Conservation (phyloP, 2,888 invertebrate genomes). For the Papilio protenor region DNA sequence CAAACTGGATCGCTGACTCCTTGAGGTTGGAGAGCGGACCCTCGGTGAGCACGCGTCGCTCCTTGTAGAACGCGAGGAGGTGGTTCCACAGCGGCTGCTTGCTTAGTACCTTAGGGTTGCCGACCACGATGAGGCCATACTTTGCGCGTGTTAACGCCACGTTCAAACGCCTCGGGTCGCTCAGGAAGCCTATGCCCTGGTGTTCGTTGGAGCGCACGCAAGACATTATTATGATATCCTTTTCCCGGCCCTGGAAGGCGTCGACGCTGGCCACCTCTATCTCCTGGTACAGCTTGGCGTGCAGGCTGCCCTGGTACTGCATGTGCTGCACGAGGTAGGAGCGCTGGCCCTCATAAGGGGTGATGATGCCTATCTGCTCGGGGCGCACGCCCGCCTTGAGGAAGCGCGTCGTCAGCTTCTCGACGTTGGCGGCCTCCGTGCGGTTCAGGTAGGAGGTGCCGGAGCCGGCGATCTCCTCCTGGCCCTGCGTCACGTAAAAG, state of each 20-base stretch:
- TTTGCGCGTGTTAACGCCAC: constrained; percentile 99
- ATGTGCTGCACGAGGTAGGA: constrained; percentile 99
- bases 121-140: constrained; percentile 98
- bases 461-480: constrained; percentile 99
- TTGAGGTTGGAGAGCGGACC: constrained; percentile 98
- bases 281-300: constrained; percentile 98
- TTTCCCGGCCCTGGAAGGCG: constrained; percentile 99
- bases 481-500: constrained; percentile 98
- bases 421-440: constrained; percentile 99
- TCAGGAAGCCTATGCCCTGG: constrained; percentile 99
- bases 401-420: constrained; percentile 98
- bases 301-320: constrained; percentile 99
- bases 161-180: constrained; percentile 98
- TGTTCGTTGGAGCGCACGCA: constrained; percentile 99
- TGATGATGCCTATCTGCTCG: constrained; percentile 99
- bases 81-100: constrained; percentile 99
- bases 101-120: constrained; percentile 99
- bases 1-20: constrained; percentile 97
- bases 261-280: constrained; percentile 99
- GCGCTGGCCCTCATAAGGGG: constrained; percentile 99
- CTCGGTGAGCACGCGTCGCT: constrained; percentile 98
- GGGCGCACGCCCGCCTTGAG: constrained; percentile 97
- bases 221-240: constrained; percentile 99
- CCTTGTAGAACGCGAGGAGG: constrained; percentile 97
- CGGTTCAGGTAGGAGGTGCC: constrained; percentile 99